Evolutionary conservation across 2,797 vertebrate species (phyloP).

Genomic region (Coregonus sp.): DNA sequence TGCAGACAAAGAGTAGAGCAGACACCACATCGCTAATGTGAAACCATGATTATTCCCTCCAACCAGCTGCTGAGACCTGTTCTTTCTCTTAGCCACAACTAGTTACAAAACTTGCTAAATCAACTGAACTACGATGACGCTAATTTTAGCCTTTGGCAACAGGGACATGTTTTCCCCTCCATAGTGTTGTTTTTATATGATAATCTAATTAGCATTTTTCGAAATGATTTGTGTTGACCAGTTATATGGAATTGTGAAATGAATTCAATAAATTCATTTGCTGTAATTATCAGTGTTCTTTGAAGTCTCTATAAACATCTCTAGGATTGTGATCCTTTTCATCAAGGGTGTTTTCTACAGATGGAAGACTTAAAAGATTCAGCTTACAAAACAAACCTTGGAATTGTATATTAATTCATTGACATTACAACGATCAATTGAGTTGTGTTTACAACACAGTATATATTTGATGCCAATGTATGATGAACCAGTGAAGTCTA

Average conservation of each 20-base stretch:
- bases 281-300: constrained; percentile 22
- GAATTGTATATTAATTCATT: not conserved
- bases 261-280: not conserved
- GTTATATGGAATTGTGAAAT: not conserved
- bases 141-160: not conserved
- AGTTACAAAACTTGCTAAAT: too few relatives aligned
- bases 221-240: not conserved
- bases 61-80: not conserved
- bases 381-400: not conserved
- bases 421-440: not conserved
- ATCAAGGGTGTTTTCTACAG: too few relatives aligned
- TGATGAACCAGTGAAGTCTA: too few relatives aligned
- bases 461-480: not conserved
- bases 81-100: not conserved
- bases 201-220: not conserved
- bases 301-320: not conserved
- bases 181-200: not conserved
- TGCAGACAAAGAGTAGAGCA: not conserved
- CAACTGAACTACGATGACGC: not conserved
- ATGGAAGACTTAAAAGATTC: not conserved
- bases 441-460: not conserved
- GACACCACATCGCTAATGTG: constrained; percentile 2
- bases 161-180: not conserved
- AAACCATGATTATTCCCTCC: constrained; percentile 24
- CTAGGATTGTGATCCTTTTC: too few relatives aligned